Evolutionary conservation across 1,140 invertebrate species (phyloP).

Genomic region (Drosophila kikkawai): DNA sequence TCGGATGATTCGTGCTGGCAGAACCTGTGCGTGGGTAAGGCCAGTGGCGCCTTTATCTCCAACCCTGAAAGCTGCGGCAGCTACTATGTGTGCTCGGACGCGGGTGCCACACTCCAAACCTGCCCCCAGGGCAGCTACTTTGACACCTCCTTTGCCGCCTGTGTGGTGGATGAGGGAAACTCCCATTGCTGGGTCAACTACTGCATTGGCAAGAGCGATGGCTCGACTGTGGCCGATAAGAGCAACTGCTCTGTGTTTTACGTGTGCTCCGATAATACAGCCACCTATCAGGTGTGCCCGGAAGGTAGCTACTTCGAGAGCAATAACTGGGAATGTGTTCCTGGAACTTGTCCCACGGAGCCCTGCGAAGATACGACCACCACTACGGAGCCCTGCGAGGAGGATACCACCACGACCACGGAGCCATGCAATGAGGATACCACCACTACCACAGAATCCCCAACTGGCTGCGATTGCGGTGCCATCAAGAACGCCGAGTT

Average conservation of each 20-base stretch:
- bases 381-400: slow-evolving; percentile 25
- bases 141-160: neutral
- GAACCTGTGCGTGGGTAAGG: slow-evolving; percentile 48
- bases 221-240: slow-evolving; percentile 22
- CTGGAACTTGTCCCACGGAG: slow-evolving; percentile 44
- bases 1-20: slow-evolving; percentile 52
- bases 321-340: slow-evolving; percentile 20
- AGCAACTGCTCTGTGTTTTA: slow-evolving; percentile 54
- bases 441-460: slow-evolving; percentile 14
- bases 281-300: slow-evolving; percentile 39
- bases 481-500: slow-evolving; percentile 26
- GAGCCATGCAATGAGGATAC: slow-evolving; percentile 34
- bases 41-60: slow-evolving; percentile 3
- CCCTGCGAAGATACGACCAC: slow-evolving; percentile 24
- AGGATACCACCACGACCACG: slow-evolving; percentile 8
- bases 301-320: slow-evolving; percentile 36
- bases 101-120: slow-evolving; percentile 26
- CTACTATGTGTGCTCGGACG: slow-evolving; percentile 56
- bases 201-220: slow-evolving; percentile 55
- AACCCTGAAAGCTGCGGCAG: slow-evolving; percentile 36
- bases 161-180: slow-evolving; percentile 41
- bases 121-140: slow-evolving; percentile 62
- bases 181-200: slow-evolving; percentile 62
- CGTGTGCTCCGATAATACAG: slow-evolving; percentile 29
- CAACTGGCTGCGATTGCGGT: slow-evolving; percentile 48